Evolutionary conservation across 1,140 invertebrate species (phyloP), one percentile per base, ranked within the genome.

Genomic region (Drosophila pandora): DNA sequence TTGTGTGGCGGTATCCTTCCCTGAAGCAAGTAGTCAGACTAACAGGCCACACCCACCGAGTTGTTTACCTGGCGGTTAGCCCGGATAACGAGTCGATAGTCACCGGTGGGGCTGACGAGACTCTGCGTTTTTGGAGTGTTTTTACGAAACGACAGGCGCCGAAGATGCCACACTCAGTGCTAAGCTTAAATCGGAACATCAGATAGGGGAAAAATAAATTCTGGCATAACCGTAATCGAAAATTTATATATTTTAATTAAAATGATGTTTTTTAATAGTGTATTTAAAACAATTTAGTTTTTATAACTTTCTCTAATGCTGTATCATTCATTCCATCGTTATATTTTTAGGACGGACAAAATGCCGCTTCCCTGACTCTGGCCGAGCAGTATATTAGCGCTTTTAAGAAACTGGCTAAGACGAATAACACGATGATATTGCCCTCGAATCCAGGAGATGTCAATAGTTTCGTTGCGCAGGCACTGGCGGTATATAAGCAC

Each of bases 1-100:
- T 99, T 10, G 97, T 99, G 0, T 99, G 99, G 99, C 99, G 99
- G 89, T 99, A 99, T 93, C 99, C 99, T 2, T 97, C 97, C 60
- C 93, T 99, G 32, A 97, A 96, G 4, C 94, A 93, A 91, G 97
- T 99, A 30, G 98, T 98, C 6, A 99, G 99, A 93, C 93, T 99
- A 37, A 99, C 98, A 1, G 99, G 99, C 1, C 99, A 99, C 92
- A 97, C 97, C 12, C 99, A 97, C 91, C 94, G 99, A 76, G 99
- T 99, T 5, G 93, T 99, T 0, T 99, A 99, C 92, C 92, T 99
- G 70, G 98, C 99, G 1, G 95, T 99, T 94, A 99, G 98, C 12
- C 98, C 99, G 0, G 98, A 99, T 92, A 98, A 98, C n/a, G 98
- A 99, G 92, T 97, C 98, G 1, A 99, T 99, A 65, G 99, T 99